Evolutionary conservation across 2,797 vertebrate species (phyloP), one percentile per base, ranked within the genome.

Genomic region (Phalloptychus januarius): DNA sequence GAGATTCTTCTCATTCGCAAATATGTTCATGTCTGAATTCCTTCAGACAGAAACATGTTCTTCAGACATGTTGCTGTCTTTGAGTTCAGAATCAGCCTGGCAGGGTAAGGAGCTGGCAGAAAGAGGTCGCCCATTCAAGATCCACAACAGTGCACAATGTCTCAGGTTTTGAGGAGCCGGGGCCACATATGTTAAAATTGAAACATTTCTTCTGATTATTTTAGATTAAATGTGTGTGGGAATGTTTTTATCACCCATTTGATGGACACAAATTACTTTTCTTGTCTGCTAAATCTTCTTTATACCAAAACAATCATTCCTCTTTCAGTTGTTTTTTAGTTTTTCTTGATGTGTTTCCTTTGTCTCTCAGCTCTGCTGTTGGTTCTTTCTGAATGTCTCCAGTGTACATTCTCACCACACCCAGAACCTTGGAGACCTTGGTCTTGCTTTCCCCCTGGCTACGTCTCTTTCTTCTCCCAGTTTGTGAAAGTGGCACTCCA

Each of bases 381-480:
- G 15, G n/a, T 42, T 79, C 13, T 56, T 46, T 70, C 33, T 2
- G 8, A 44, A 4, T 71, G 73, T 95, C 79, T 92, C 90, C 70
- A 50, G 50, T 40, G 80, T 88, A 11, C 15, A 93, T 10, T 36
- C 74, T n/a, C 52, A 83, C 70, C 94, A 92, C 79, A 89, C 92
- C n/a, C 70, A 74, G 72, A 79, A 52, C 23, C 86, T 93, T 11
- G 78, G 87, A 79, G 89, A 90, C 76, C 82, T 71, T 8, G 88
- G 90, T 40, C 86, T 88, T 7, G 90, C 90, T 58, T 75, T 36
- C 0, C 33, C 89, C 54, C 85, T 77, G 1, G 1, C 25, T 70
- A 1, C 76, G 91, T 18, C 67, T 76, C 67, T 82, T 91, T 79
- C 56, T 88, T 76, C 81, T 89, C 38, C 82, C 93, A 20, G 87